These are phyloP conservation scores for Eudyptes chrysolophus DNA, from an alignment of 2,113 vertebrate genomes.

Conservation along the genomic window DNA sequence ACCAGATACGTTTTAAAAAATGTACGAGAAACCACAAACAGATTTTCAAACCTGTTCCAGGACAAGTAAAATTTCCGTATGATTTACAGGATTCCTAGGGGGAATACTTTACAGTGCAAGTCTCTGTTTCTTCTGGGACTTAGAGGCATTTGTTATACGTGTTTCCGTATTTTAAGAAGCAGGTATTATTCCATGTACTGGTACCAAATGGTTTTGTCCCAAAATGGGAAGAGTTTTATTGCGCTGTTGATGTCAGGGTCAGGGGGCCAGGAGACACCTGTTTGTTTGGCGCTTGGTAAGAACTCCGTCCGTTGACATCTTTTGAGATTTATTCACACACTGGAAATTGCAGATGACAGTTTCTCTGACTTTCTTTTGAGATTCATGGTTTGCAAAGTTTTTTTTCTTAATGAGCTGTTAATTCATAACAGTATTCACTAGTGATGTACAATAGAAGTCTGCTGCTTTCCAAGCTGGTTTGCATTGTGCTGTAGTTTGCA, in stretches of 20 bases:
- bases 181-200: constrained; percentile 6
- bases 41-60: constrained; percentile 64
- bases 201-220: constrained; percentile 28
- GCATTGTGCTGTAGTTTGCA: not conserved
- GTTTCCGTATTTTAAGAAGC: constrained; percentile 35
- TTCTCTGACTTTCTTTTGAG: constrained; percentile 45
- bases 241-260: constrained; percentile 37
- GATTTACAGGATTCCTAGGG: constrained; percentile 59
- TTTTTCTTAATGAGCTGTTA: constrained; percentile 68
- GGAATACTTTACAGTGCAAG: constrained; percentile 41
- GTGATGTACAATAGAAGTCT: constrained; percentile 30
- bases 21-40: constrained; percentile 56
- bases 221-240: constrained; percentile 40
- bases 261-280: constrained; percentile 63
- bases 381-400: constrained; percentile 53
- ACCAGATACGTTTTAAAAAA: constrained; percentile 39
- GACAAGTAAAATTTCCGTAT: constrained; percentile 54
- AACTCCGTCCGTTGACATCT: constrained; percentile 34
- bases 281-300: constrained; percentile 1
- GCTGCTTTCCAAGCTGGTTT: constrained; percentile 41
- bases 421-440: constrained; percentile 64
- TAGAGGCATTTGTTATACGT: constrained; percentile 41
- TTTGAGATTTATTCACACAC: constrained; percentile 57
- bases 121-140: constrained; percentile 42
- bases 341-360: constrained; percentile 56